phyloP scores from a whole-genome alignment of 2,113 vertebrate species.

The Fregetta grallaria region DNA sequence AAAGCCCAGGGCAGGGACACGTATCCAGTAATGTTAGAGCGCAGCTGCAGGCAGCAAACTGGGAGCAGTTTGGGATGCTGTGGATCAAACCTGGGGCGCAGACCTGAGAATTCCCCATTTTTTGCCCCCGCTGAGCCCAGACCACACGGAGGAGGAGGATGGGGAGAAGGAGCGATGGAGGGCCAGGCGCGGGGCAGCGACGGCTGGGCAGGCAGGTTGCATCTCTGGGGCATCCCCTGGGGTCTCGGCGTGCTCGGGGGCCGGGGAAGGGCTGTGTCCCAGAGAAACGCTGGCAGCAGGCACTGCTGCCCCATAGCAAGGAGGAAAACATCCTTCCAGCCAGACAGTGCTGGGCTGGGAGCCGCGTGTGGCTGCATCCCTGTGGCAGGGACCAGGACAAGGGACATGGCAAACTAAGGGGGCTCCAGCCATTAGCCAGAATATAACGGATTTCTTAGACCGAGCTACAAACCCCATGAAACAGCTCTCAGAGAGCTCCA shows the following conservation, averaged over 20 bases:
- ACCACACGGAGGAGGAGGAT: not conserved
- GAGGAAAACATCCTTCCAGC: not conserved
- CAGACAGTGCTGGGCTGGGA: not conserved
- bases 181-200: not conserved
- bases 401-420: not conserved
- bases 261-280: not conserved
- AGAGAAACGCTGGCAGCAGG: not conserved
- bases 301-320: not conserved
- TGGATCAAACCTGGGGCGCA: not conserved
- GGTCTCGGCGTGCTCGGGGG: not conserved
- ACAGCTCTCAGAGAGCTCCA: too few species aligned
- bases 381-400: not conserved
- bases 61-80: not conserved
- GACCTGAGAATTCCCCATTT: not conserved
- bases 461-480: not conserved
- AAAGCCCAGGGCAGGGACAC: too few species aligned
- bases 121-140: not conserved
- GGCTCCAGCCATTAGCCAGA: not conserved
- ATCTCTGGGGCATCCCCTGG: too few species aligned
- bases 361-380: not conserved
- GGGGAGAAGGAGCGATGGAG: not conserved
- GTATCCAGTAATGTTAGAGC: not conserved
- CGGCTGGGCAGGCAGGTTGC: not conserved
- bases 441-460: not conserved
- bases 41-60: not conserved